Percentiles rank a stretch among this genome's conserved stretches.
phyloP scores from a whole-genome alignment of 1,140 invertebrate genomes.

The Antheraea pernyi region DNA sequence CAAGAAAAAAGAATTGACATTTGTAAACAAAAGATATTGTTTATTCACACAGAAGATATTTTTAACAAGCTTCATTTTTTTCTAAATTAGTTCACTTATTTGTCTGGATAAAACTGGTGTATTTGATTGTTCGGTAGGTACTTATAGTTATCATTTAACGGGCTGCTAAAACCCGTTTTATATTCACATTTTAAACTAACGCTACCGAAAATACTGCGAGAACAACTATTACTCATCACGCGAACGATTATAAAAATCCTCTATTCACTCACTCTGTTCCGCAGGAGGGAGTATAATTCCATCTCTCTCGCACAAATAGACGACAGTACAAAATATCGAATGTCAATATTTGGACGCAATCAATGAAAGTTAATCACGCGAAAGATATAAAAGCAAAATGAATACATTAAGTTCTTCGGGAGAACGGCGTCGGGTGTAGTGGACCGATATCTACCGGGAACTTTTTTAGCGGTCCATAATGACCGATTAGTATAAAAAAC shows the following conservation, averaged over 20 bases:
- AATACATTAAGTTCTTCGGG: conserved; percentile 69
- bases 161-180: neutral
- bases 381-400: conserved; percentile 75
- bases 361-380: conserved; percentile 77
- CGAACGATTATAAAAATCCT: conserved; percentile 26
- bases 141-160: neutral
- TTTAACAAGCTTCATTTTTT: too few relatives aligned
- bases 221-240: conserved; percentile 35
- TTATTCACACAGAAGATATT: too few relatives aligned
- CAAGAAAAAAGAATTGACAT: too few relatives aligned
- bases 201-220: conserved; percentile 26
- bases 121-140: too few relatives aligned
- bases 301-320: conserved; percentile 30
- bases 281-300: conserved; percentile 7
- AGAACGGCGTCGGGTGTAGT: conserved; percentile 51
- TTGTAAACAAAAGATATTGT: too few relatives aligned
- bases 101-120: too few relatives aligned
- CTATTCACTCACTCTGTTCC: neutral
- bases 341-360: conserved; percentile 76
- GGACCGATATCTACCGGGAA: conserved; percentile 40
- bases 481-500: conserved; percentile 65
- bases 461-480: conserved; percentile 55
- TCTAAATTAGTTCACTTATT: too few relatives aligned
- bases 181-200: conserved; percentile 25
- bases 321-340: conserved; percentile 62